Evolutionary conservation across 2,888 invertebrate species (phyloP).

Genomic region (Tetranychus piercei): DNA sequence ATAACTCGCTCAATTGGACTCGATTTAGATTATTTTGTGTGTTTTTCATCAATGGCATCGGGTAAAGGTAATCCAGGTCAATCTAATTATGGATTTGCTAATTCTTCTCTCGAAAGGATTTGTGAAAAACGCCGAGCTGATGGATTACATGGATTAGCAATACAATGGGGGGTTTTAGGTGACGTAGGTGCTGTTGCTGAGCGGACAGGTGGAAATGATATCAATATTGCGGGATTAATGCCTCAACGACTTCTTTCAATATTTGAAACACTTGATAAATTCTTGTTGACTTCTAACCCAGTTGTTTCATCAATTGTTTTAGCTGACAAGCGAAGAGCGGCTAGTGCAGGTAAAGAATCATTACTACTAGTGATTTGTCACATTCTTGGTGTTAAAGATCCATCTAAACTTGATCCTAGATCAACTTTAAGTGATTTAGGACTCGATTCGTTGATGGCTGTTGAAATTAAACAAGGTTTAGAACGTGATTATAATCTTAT

Average conservation of each 20-base stretch:
- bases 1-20: constrained; percentile 55
- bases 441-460: constrained; percentile 95
- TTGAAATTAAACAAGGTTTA: constrained; percentile 61
- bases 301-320: constrained; percentile 10
- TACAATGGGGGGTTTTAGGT: constrained; percentile 99
- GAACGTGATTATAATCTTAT: constrained; percentile 78
- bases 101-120: constrained; percentile 90
- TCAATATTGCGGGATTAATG: constrained; percentile 79
- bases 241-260: constrained; percentile 88
- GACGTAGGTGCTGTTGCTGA: constrained; percentile 84
- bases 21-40: constrained; percentile 64
- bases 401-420: constrained; percentile 45
- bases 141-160: constrained; percentile 49
- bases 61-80: constrained; percentile 79
- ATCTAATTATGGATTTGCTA: constrained; percentile 86
- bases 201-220: constrained; percentile 63
- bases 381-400: constrained; percentile 56
- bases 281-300: constrained; percentile 71
- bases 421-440: constrained; percentile 77
- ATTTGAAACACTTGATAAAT: constrained; percentile 62
- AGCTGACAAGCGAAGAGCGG: constrained; percentile 7
- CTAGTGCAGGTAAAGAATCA: neutral
- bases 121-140: constrained; percentile 63
- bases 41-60: constrained; percentile 87
- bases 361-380: constrained; percentile 15